Evolutionary conservation across 1,140 invertebrate genomes (phyloP).

Genomic region (Glossosoma conforme): DNA sequence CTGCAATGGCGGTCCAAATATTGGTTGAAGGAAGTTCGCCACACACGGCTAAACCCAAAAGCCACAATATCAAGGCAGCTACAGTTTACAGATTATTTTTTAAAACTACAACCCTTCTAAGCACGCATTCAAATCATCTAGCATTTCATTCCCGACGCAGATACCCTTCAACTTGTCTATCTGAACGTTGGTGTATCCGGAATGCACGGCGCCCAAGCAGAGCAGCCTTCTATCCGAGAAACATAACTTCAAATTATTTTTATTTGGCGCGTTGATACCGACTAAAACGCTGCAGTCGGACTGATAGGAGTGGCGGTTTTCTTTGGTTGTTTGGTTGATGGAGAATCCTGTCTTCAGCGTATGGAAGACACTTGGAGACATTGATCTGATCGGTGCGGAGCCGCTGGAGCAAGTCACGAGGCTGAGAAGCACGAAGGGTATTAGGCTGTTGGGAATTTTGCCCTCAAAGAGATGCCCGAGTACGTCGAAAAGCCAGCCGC

Average conservation of each 20-base stretch:
- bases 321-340: too few relatives aligned
- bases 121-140: constrained; percentile 39
- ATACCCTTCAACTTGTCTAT: constrained; percentile 41
- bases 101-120: too few relatives aligned
- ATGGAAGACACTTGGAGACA: constrained; percentile 35
- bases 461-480: constrained; percentile 40
- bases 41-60: too few relatives aligned
- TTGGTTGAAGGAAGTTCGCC: too few relatives aligned
- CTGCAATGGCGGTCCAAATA: too few relatives aligned
- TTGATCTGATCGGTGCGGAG: constrained; percentile 35
- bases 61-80: too few relatives aligned
- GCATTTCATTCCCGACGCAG: constrained; percentile 36
- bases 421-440: constrained; percentile 39
- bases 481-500: constrained; percentile 49
- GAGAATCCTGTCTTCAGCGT: constrained; percentile 36
- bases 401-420: constrained; percentile 42
- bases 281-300: too few relatives aligned
- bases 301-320: not conserved
- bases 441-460: constrained; percentile 36
- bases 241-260: constrained; percentile 31
- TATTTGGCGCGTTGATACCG: too few relatives aligned
- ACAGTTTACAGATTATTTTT: too few relatives aligned
- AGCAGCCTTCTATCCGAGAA: constrained; percentile 42
- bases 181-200: constrained; percentile 39
- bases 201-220: constrained; percentile 41